Base-by-base conservation (phyloP, 2,113 vertebrate species). In the Neopipo cinnamomea region DNA sequence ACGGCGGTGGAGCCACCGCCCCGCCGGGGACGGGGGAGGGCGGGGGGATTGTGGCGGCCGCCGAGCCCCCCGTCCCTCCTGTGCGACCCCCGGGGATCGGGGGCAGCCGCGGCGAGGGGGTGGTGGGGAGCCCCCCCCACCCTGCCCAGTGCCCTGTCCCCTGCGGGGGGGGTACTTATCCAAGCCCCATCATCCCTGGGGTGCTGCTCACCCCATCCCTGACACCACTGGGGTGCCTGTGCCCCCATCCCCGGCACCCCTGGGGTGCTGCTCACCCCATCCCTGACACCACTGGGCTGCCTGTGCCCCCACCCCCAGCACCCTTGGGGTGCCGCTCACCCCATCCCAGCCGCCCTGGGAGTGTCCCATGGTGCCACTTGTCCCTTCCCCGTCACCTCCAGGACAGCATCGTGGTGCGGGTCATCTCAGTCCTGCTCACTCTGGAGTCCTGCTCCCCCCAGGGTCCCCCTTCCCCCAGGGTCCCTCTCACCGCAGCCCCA, bases 361-460 rank as follows among this genome's bases (percentile, higher is more conserved):
- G 16, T 14, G 28, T 56, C 28, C 76, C 37, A 0, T 0, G 44
- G 49, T 14, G 37, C 2, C 39, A 2, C 20, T 62, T 2, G 2
- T 12, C 22, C 33, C 14, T 50, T 14, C 35, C 19, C 28, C 0
- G 1, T 18, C 47, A 3, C 49, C 42, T 31, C 22, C 16, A 16
- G 79, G 44, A 18, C 33, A 11, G 30, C 11, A 21, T 39, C 56
- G 5, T 4, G 50, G 20, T 8, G 33, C 7, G 2, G 56, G 44
- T 50, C 21, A 16, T 28, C 21, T 18, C 28, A 4, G 16, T 15
- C 6, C 66, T 4, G 22, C 22, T 25, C 37, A 0, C 1, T 31
- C 33, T n/a, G 55, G 31, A 33, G 31, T 33, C 4, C 70, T 7
- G 4, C 35, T 76, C 44, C 37, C 24, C 18, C 52, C 73, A 14